Conservation (phyloP, 2,113 vertebrate species). For the Erpornis zantholeuca region DNA sequence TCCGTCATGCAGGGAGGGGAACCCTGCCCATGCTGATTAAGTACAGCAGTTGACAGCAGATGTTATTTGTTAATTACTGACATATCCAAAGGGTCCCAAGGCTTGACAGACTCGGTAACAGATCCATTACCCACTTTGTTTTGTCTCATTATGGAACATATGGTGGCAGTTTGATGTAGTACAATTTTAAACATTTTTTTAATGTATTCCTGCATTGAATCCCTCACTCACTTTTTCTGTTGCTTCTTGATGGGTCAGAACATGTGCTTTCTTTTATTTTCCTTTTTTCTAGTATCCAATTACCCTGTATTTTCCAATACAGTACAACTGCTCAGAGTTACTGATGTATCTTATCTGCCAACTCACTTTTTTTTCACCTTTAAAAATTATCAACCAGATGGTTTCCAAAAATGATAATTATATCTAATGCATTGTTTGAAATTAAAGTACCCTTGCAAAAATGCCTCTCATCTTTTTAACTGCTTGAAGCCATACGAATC, state of each 20-base stretch:
- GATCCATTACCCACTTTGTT: not conserved
- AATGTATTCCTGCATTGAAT: not conserved
- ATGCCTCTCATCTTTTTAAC: not conserved
- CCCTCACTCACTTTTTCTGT: not conserved
- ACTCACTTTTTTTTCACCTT: not conserved
- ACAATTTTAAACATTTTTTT: not conserved
- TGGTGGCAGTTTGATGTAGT: not conserved
- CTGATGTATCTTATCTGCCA: not conserved
- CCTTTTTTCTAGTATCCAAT: not conserved
- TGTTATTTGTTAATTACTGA: slow-evolving; percentile 53
- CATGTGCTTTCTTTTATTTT: not conserved
- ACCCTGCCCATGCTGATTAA: not conserved
- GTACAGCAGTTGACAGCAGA: slow-evolving; percentile 42
- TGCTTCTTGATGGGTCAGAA: not conserved
- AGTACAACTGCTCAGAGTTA: not conserved
- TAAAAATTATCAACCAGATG: slow-evolving; percentile 18
- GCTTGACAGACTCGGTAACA: not conserved
- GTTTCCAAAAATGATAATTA: slow-evolving; percentile 14
- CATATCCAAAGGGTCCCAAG: slow-evolving; percentile 12
- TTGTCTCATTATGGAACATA: not conserved
- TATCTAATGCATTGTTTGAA: slow-evolving; percentile 16
- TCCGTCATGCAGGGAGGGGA: not conserved
- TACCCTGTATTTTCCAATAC: not conserved
- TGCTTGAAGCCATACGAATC: not conserved
- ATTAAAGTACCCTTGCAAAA: slow-evolving; percentile 1